Conservation (phyloP, 2,797 vertebrate species). For the Rhabdomys pumilio region DNA sequence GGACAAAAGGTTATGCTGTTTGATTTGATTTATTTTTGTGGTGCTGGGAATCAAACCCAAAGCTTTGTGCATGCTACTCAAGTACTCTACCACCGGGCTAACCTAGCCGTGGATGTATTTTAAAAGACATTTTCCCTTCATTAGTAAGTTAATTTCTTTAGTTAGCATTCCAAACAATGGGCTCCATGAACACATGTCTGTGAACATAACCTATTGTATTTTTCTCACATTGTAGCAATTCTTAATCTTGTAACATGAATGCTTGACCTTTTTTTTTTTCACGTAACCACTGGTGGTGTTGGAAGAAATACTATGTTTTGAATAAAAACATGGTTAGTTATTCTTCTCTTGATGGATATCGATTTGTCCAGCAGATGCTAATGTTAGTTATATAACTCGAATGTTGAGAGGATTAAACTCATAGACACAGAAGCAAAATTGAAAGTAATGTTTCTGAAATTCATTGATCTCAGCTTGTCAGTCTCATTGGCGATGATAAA, state of each 20-base stretch:
- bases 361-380: conserved; percentile 62
- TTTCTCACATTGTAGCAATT: neutral
- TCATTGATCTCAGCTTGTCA: conserved; percentile 67
- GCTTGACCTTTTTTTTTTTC: conserved; percentile 10
- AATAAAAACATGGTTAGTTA: conserved; percentile 46
- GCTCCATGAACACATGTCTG: neutral
- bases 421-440: conserved; percentile 28
- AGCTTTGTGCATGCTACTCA: neutral
- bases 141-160: neutral
- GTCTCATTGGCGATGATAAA: conserved; percentile 70
- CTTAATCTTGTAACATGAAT: neutral
- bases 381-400: conserved; percentile 45
- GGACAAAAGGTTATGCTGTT: neutral
- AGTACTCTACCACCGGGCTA: neutral
- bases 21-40: neutral
- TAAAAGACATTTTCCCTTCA: neutral
- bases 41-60: neutral
- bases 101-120: neutral
- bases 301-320: conserved; percentile 28
- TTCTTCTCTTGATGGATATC: conserved; percentile 33
- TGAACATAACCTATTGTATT: neutral
- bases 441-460: conserved; percentile 70
- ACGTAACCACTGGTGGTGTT: neutral
- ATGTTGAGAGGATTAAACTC: conserved; percentile 52
- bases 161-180: neutral